Base-by-base conservation (phyloP, 1,140 invertebrate genomes). In the Anadara kagoshimensis region DNA sequence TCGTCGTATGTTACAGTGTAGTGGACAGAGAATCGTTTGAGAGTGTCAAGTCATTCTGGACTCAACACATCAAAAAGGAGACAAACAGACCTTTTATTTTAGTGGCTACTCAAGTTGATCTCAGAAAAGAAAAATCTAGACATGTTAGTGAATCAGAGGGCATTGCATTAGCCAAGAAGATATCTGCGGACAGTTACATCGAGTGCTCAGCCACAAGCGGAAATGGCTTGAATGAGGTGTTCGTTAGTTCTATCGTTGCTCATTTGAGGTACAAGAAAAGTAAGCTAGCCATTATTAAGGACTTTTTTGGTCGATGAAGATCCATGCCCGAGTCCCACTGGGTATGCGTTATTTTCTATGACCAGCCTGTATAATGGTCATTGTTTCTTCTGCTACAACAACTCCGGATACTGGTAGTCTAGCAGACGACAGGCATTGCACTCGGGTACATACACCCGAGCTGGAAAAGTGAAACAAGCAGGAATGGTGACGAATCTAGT, bases 1-100 rank as follows among this genome's bases (percentile, higher is more conserved):
- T 99, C 91, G 93, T 99, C 75, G 97, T 99, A 51, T 99, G 98
- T 92, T 99, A 98, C 90, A 99, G 97, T 82, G 97, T 99, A 70
- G 97, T 98, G 56, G 98, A 97, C 78, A 97, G 97, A 69, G 96
- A 97, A 14, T 98, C 96, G 73, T 98, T 98, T 91, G 96, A 98
- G 90, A 99, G 99, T 90, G 97, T 99, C 67, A 92, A 96, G 82
- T 97, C 96, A 75, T 98, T 98, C 91, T 88, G 90, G 90, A 85
- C 88, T 57, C 88, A 89, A 7, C 91, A 92, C 84, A 88, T 92
- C 18, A 90, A 92, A 44, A 90, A 91, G 70, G 89, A 91, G 69
- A 96, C 98, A 88, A 98, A 97, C 91, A 92, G 93, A 8, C 97
- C 96, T 7, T 90, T 97, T 41, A 91, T 98, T 58, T 90, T 98